Base-by-base conservation (phyloP, 2,113 vertebrate species). In the Carassius auratus region DNA sequence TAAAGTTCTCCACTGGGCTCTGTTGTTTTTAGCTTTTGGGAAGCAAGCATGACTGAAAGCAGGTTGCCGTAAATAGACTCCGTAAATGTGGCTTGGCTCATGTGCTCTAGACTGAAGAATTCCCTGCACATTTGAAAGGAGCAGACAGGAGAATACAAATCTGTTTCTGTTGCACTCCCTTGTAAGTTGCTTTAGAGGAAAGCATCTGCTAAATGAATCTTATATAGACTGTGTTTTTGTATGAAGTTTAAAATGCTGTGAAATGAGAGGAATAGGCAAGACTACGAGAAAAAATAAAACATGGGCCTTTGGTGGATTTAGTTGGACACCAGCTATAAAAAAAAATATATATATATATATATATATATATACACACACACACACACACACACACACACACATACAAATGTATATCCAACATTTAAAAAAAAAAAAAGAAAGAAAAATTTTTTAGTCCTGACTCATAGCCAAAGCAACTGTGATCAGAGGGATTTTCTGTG, bases 21-120 rank as follows among this genome's bases (percentile, higher is more conserved):
- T 71, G 85, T 74, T 75, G 87, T 74, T 90, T 90, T 85, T 76
- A 87, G 86, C 55, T 66, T 86, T 87, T 90, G 86, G 85, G 82
- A 86, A 85, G 85, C 68, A 30, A 75, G 82, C 21, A 14, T 50
- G 84, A 74, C 78, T 75, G 64, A 64, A 86, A 78, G n/a, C 77
- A 66, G 23, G 57, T 45, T 64, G 68, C 85, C 7, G 19, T 83
- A 86, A 89, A 90, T 89, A 90, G 77, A 77, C 73, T 62, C 48
- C 3, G 57, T 84, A 38, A 74, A 81, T 78, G 76, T 42, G 55
- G 38, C 69, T 87, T 86, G 83, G 88, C 86, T 75, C 48, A 38
- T 21, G 14, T 7, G 3, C 74, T 81, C 66, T 10, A 38, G 66
- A 66, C 30, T 23, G 33, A 33, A 88, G 76, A 74, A 71, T 68